Evolutionary conservation across 2,113 vertebrate species (phyloP), one percentile per base, ranked within the genome.

Genomic region (Ovis canadensis): DNA sequence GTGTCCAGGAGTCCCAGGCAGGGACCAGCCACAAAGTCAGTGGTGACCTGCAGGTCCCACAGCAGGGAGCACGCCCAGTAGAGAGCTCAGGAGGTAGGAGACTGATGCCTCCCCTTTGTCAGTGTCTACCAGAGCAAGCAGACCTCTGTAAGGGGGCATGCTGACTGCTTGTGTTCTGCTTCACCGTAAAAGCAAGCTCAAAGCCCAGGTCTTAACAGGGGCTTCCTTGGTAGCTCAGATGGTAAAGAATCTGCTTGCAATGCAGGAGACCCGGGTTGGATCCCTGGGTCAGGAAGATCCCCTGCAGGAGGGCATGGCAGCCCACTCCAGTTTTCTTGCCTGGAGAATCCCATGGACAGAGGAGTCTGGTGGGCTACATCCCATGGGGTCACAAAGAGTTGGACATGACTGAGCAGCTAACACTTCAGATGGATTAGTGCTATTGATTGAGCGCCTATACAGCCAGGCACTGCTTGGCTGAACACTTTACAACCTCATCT

Each of bases 371-470:
- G 23, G 71, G 36, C 71, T 14, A 7, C 40, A 43, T 40, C 23
- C 40, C 23, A 27, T 15, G 71, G 71, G 11, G 40, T 77, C 19
- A 14, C 71, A 43, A 25, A 74, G 21, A 74, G 36, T 7, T 74
- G 71, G 36, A 43, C 12, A 15, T 14, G 11, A 77, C 11, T 40
- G 71, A 77, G 71, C 36, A 27, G 14, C 23, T 7, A 27, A 77
- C 6, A 43, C 36, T 43, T 77, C 78, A 21, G 29, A 21, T 6
- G 29, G 33, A 27, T 64, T 10, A 62, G 54, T 21, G 17, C 54
- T 21, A 1, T 40, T 25, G 77, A 25, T 3, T 1, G 14, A 88
- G 62, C 0, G 0, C 11, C 80, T 8, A 0, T 36, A 14, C 1
- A 33, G 52, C 40, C 17, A 27, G 45, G 19, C 6, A 3, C 7